A percentile compares a stretch with the other conserved stretches of the same genome.
These are phyloP conservation scores for Dicyrtomina minuta DNA, from an alignment of 2,888 invertebrate species.

Conservation along the genomic window DNA sequence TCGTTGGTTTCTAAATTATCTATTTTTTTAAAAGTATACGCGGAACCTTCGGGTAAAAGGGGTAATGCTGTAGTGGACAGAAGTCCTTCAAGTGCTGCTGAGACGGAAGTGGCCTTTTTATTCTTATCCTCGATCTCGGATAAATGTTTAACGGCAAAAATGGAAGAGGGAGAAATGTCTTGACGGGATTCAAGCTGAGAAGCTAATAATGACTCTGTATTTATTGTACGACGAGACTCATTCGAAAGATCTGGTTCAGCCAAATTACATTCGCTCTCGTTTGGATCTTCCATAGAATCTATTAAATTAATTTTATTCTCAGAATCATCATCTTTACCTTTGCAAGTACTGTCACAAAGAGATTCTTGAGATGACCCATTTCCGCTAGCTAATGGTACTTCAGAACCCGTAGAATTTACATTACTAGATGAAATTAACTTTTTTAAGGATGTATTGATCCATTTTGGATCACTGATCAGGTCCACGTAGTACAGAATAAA, in stretches of 20 bases:
- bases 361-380: conserved; percentile 28
- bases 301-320: neutral
- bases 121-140: neutral
- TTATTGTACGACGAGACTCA: too few species aligned
- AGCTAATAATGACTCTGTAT: too few species aligned
- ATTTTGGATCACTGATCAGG: conserved; percentile 46
- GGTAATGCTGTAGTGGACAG: conserved; percentile 50
- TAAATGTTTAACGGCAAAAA: too few species aligned
- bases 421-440: conserved; percentile 41
- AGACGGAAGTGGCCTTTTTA: conserved; percentile 30
- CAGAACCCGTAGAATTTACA: neutral
- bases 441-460: conserved; percentile 48
- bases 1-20: conserved; percentile 6
- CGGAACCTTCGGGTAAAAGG: conserved; percentile 45
- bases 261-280: neutral
- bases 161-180: too few species aligned
- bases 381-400: neutral
- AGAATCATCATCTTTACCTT: conserved; percentile 1
- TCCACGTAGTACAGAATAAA: conserved; percentile 51
- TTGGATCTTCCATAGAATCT: neutral
- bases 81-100: conserved; percentile 46
- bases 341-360: conserved; percentile 3
- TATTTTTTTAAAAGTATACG: conserved; percentile 15
- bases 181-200: too few species aligned
- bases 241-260: neutral